Evolutionary conservation across 2,888 invertebrate species (phyloP), one percentile per base, ranked within the genome.

Genomic region (Acrobasis repandana): DNA sequence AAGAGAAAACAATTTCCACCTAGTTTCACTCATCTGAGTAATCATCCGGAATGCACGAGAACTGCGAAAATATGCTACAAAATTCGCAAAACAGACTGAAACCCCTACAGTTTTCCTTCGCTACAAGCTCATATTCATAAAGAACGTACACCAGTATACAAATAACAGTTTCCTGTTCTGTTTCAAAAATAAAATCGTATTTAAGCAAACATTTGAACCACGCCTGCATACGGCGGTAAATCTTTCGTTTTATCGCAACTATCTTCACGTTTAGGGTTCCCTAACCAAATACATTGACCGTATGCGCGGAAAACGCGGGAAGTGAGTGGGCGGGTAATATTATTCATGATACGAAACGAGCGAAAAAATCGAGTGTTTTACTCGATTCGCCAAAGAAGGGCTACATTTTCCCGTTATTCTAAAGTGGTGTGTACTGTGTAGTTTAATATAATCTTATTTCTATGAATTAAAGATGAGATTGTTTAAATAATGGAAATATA

Each of bases 241-340:
- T 80, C 78, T 76, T 68, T 71, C 49, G 73, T 77, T 79, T 77
- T 77, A 73, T 61, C 62, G 65, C 65, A 67, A 71, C 58, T 74
- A 79, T 79, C 75, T 76, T 71, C 68, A 65, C 67, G 58, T 61
- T 61, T 61, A 63, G 64, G 61, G 63, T 62, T 58, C 54, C 62
- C 65, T 60, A 46, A 52, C 51, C 15, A 52, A 60, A 60, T 20
- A 60, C 60, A 60, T 60, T 60, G 60, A 60, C 60, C 60, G 52
- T 51, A 60, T 52, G 50, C 50, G 43, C 36, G 49, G 9, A 57
- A 47, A 58, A 36, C 9, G 20, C 14, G 49, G 20, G 52, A 28
- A 46, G 34, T 49, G 58, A 58, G 38, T 36, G 38, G 58, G 49
- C 38, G 60, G 46, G 33, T 60, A 60, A 60, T 60, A 60, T 60